Percentiles rank a stretch among this genome's conserved stretches.
Conservation (phyloP, 2,113 vertebrate genomes). For the Pica pica region DNA sequence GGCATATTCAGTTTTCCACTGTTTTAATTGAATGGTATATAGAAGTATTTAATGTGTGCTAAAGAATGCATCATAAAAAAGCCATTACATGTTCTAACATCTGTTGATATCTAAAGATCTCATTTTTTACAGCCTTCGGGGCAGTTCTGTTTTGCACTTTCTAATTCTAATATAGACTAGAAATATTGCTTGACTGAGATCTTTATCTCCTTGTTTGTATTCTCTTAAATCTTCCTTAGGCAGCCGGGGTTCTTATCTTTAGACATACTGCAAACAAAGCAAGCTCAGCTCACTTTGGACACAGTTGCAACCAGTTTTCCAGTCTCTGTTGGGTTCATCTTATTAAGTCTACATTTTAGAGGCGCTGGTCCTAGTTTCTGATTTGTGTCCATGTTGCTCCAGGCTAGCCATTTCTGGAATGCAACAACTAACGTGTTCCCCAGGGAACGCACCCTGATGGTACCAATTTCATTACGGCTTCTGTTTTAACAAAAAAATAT, state of each 20-base stretch:
- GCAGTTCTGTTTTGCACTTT: background rate
- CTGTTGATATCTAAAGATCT: background rate
- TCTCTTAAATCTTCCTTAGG: background rate
- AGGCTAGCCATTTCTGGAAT: background rate
- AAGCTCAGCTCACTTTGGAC: background rate
- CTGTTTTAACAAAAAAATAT: background rate
- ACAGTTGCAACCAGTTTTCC: background rate
- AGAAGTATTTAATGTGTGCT: background rate
- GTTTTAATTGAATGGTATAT: background rate
- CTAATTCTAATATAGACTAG: background rate
- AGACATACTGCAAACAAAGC: background rate
- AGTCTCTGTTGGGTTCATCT: background rate
- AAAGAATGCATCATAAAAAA: background rate
- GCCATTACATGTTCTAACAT: background rate
- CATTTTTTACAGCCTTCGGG: background rate
- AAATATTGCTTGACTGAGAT: background rate
- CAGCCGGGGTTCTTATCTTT: background rate
- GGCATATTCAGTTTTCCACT: background rate
- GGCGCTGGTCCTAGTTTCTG: background rate
- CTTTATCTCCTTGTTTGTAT: background rate
- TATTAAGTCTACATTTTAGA: background rate
- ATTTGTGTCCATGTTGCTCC: background rate
- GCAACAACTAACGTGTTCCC: rapidly evolving
- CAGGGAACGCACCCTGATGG: background rate
- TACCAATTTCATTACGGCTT: background rate